Conservation (phyloP, 2,797 vertebrate species). For the Chaetodon trifasciatus region DNA sequence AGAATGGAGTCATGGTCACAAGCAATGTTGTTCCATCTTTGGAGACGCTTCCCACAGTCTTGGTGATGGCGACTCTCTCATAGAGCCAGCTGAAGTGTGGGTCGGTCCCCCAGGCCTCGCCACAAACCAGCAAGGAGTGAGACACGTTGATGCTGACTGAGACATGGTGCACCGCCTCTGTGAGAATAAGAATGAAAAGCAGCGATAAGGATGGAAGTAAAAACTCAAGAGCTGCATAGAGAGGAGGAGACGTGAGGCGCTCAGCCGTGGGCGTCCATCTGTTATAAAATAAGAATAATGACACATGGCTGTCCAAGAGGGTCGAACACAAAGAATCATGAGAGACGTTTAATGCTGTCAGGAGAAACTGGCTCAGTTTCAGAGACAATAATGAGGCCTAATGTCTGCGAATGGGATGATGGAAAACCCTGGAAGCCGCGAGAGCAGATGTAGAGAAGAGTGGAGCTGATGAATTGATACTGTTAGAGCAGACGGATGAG, state of each 20-base stretch:
- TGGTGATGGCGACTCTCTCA: conserved; percentile 70
- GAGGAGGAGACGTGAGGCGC: conserved; percentile 27
- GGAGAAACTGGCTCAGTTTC: conserved; percentile 69
- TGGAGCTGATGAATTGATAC: conserved; percentile 71
- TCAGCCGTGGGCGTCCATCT: conserved; percentile 42
- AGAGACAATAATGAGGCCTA: conserved; percentile 69
- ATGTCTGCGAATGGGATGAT: conserved; percentile 65
- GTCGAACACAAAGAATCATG: conserved; percentile 72
- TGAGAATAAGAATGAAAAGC: conserved; percentile 17
- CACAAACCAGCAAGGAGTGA: conserved; percentile 81
- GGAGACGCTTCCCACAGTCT: conserved; percentile 75
- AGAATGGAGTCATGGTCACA: conserved; percentile 72
- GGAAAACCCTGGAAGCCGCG: conserved; percentile 66
- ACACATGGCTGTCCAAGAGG: conserved; percentile 45
- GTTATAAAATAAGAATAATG: conserved; percentile 61
- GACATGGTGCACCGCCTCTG: conserved; percentile 86
- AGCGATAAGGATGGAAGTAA: conserved; percentile 26
- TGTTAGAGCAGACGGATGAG: conserved; percentile 59
- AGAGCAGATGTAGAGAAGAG: conserved; percentile 68
- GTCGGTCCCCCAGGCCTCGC: conserved; percentile 86
- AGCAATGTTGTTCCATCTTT: conserved; percentile 70
- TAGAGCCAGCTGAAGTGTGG: conserved; percentile 85
- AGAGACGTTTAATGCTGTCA: conserved; percentile 73
- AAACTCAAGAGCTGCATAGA: conserved; percentile 19
- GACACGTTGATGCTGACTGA: conserved; percentile 85